These are phyloP conservation scores for Morone chrysops DNA, from an alignment of 2,113 vertebrate genomes.

Conservation along the genomic window DNA sequence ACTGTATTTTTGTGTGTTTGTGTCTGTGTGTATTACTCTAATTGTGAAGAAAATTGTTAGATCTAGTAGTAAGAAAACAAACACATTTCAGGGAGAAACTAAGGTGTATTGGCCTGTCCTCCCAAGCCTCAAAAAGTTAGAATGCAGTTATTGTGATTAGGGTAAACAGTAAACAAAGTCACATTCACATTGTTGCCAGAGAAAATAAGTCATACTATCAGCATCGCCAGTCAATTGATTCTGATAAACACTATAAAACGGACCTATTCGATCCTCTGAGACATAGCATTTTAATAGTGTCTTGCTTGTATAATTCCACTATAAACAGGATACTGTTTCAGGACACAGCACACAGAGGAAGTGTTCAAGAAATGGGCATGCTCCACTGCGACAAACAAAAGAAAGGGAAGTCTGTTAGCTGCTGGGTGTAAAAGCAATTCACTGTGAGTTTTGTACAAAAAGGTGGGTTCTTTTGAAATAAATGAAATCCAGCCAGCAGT, in stretches of 20 bases:
- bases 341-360: not conserved
- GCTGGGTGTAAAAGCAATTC: not conserved
- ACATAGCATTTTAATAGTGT: not conserved
- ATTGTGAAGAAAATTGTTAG: slow-evolving; percentile 40
- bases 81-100: slow-evolving; percentile 1
- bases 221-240: slow-evolving; percentile 25
- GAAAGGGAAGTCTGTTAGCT: not conserved
- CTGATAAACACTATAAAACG: slow-evolving; percentile 15
- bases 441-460: not conserved
- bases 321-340: not conserved
- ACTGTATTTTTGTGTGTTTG: not conserved
- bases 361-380: not conserved
- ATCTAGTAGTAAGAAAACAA: slow-evolving; percentile 22
- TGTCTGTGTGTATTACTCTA: slow-evolving; percentile 5
- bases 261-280: slow-evolving; percentile 10
- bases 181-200: not conserved
- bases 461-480: not conserved
- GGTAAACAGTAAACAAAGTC: slow-evolving; percentile 18
- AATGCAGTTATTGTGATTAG: slow-evolving; percentile 11
- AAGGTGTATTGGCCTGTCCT: not conserved
- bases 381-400: slow-evolving; percentile 5
- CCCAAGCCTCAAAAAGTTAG: slow-evolving; percentile 7
- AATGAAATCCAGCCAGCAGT: not conserved
- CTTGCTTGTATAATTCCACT: not conserved
- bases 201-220: not conserved